phyloP scores from a whole-genome alignment of 2,113 vertebrate genomes.

The Falco punctatus region DNA sequence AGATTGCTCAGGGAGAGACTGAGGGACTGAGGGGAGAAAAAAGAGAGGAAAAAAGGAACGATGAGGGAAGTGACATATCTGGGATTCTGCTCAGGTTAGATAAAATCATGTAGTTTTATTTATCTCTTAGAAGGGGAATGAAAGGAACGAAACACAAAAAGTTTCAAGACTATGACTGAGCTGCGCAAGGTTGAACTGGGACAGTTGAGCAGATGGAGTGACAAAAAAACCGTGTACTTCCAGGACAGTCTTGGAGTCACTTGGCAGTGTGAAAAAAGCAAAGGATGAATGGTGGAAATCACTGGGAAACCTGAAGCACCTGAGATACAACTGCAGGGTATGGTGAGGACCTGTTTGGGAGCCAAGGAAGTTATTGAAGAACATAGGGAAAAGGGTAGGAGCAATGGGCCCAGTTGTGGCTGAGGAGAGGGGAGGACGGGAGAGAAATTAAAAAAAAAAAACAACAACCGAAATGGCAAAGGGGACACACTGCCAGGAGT shows the following conservation, averaged over 20 bases:
- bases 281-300: not conserved
- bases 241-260: not conserved
- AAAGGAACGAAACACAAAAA: not conserved
- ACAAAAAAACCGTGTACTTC: slow-evolving; percentile 10
- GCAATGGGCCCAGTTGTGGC: not conserved
- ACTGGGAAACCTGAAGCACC: not conserved
- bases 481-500: not conserved
- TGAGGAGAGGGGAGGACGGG: not conserved
- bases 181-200: not conserved
- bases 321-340: not conserved
- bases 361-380: not conserved
- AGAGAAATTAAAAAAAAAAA: not conserved
- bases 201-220: slow-evolving; percentile 44
- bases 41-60: not conserved
- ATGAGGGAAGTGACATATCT: not conserved
- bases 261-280: not conserved
- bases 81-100: not conserved
- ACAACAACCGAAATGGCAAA: not conserved
- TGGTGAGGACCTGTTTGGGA: not conserved
- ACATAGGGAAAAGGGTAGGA: not conserved
- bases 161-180: not conserved
- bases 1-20: not conserved
- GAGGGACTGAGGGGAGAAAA: not conserved
- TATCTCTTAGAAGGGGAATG: not conserved
- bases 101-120: not conserved